Evolutionary conservation across 2,888 invertebrate species (phyloP), one percentile per base, ranked within the genome.

Genomic region (Thysanoteuthis rhombus): DNA sequence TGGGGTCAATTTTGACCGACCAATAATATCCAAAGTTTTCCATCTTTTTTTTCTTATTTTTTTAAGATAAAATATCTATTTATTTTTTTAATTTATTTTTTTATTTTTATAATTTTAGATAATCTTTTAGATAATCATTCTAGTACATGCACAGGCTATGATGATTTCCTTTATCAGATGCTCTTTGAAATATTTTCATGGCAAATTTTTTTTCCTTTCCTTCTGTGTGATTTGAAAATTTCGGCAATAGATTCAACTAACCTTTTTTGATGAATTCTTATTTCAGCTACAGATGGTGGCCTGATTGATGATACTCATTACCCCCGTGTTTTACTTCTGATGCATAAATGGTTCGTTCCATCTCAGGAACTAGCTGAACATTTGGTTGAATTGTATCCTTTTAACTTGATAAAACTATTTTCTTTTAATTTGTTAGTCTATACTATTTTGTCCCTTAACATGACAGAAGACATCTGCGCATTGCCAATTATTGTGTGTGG

Each of bases 321-420:
- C 94, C 97, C 97, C 3, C 95, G 96, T 47, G 96, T 97, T n/a
- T 95, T 97, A 94, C 97, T 97, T 95, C 96, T 97, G 94, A 97
- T 97, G 96, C 97, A 97, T 95, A 97, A 97, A 95, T 97, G 97
- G 97, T 97, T 97, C 94, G 96, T 97, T 95, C 96, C 97, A 93
- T 97, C 97, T 32, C 96, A 97, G 92, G 96, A 97, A 92, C 96
- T 97, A 93, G 97, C 97, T 10, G 95, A 97, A 94, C 95, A 96
- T 89, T 96, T 97, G 93, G 95, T 97, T 75, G 95, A 96, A 90
- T 95, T 97, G 96, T 97, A 97, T 97, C 97, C 96, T 97, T 96
- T 93, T 52, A 39, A 36, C 28, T 52, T 25, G 25, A 52, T 52
- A 38, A 8, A 45, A n/a, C 28, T n/a, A 90, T 6, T 32, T 36